Conservation (phyloP, 2,888 invertebrate species). For the Archaeoteleia sp. region DNA sequence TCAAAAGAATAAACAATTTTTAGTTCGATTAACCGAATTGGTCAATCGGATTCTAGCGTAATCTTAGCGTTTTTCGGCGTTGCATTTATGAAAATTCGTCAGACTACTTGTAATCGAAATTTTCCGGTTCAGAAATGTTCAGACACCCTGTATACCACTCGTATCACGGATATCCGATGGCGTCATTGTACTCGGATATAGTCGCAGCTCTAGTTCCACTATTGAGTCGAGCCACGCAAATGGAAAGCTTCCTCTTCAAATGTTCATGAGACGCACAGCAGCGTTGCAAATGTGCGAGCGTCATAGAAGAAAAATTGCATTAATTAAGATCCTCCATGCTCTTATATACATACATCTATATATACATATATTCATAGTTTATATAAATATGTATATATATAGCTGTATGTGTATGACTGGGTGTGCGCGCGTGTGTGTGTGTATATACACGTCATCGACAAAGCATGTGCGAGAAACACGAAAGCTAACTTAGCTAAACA, state of each 20-base stretch:
- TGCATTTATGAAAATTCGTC: no score
- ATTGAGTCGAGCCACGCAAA: constrained; percentile 48
- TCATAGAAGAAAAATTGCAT: constrained; percentile 47
- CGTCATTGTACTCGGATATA: constrained; percentile 49
- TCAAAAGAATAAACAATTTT: no score
- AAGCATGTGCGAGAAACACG: no score
- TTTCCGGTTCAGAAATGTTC: constrained; percentile 1
- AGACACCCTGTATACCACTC: constrained; percentile 38
- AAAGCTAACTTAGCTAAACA: no score
- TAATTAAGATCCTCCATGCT: constrained; percentile 39
- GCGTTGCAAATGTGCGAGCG: constrained; percentile 40
- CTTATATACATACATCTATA: constrained; percentile 22
- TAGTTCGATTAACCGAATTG: no score
- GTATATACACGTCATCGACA: no score
- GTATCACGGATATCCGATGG: constrained; percentile 49
- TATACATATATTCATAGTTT: constrained; percentile 4
- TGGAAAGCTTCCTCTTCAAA: constrained; percentile 51
- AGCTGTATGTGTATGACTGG: no score
- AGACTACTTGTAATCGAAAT: no score
- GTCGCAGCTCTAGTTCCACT: constrained; percentile 50
- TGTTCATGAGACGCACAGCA: constrained; percentile 42
- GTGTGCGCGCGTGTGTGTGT: no score
- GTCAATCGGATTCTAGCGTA: no score
- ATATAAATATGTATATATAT: not conserved
- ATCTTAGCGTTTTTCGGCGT: no score